These are phyloP conservation scores for Myxocyprinus asiaticus DNA, from an alignment of 2,113 vertebrate species.

Conservation along the genomic window DNA sequence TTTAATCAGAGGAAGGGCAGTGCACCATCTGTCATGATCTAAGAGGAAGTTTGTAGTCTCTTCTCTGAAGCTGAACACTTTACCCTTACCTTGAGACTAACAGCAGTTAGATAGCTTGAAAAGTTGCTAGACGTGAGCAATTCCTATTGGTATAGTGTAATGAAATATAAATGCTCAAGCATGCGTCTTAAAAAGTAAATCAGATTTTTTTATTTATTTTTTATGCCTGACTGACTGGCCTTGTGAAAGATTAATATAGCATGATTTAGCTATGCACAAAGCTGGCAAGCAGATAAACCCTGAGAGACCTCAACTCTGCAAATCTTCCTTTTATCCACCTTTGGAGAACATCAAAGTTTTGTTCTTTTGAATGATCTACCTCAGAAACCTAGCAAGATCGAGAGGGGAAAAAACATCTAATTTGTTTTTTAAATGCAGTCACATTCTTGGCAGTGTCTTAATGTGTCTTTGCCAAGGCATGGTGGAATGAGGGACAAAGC, in stretches of 20 bases:
- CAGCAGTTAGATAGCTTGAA: not conserved
- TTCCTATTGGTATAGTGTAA: slow-evolving; percentile 23
- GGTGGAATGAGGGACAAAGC: slow-evolving; percentile 60
- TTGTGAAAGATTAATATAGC: slow-evolving; percentile 28
- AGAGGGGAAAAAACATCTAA: slow-evolving; percentile 53
- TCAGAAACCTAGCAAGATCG: slow-evolving; percentile 24
- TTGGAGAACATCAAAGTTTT: slow-evolving; percentile 9
- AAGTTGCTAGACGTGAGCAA: not conserved
- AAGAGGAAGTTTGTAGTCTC: not conserved
- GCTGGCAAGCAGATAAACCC: not conserved
- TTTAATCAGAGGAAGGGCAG: no score
- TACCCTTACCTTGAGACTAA: no score
- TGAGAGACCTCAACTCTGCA: not conserved
- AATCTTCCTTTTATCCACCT: slow-evolving; percentile 22
- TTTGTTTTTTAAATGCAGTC: slow-evolving; percentile 69
- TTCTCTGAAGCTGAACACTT: not conserved
- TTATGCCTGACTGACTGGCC: slow-evolving; percentile 13
- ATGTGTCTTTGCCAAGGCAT: slow-evolving; percentile 63
- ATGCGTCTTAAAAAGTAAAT: no score
- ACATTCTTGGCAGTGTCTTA: slow-evolving; percentile 71
- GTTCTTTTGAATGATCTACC: slow-evolving; percentile 33
- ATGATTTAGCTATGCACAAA: slow-evolving; percentile 11
- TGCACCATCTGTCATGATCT: not conserved
- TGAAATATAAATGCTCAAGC: slow-evolving; percentile 21
- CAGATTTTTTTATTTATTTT: not conserved